These are phyloP conservation scores for Rhinolophus ferrumequinum DNA, from an alignment of 2,113 vertebrate species.

Conservation along the genomic window DNA sequence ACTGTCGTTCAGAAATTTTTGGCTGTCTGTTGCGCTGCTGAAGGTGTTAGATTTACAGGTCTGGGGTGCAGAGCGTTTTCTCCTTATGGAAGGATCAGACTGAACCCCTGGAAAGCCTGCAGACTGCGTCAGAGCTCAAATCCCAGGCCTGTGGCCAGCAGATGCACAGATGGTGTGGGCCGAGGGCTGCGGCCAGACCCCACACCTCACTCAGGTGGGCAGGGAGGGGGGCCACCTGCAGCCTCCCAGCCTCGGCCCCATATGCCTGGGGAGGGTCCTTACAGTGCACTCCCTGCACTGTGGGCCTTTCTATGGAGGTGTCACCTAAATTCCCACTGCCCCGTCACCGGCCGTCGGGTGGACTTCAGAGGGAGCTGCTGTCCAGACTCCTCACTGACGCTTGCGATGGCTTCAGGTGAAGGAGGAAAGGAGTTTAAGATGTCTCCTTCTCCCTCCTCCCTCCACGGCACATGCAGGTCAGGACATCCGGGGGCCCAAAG, in stretches of 20 bases:
- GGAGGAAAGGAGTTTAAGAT: neutral
- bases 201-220: neutral
- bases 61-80: neutral
- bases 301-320: neutral
- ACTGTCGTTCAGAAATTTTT: neutral
- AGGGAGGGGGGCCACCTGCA: neutral
- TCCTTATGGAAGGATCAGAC: neutral
- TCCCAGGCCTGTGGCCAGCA: neutral
- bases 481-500: neutral
- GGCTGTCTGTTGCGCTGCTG: neutral
- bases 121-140: neutral
- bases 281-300: neutral
- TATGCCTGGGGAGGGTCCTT: neutral
- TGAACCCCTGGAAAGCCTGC: neutral
- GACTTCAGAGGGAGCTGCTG: neutral
- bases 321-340: too few species aligned
- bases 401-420: neutral
- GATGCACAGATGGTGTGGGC: neutral
- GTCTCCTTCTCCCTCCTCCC: neutral
- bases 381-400: neutral
- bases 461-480: neutral
- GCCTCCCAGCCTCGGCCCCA: fast-evolving
- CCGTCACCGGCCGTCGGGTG: neutral
- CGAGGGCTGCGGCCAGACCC: neutral
- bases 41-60: neutral